A percentile compares a stretch with the other conserved stretches of the same genome.
phyloP scores from a whole-genome alignment of 1,140 invertebrate genomes.

The Danaus melanippus region DNA sequence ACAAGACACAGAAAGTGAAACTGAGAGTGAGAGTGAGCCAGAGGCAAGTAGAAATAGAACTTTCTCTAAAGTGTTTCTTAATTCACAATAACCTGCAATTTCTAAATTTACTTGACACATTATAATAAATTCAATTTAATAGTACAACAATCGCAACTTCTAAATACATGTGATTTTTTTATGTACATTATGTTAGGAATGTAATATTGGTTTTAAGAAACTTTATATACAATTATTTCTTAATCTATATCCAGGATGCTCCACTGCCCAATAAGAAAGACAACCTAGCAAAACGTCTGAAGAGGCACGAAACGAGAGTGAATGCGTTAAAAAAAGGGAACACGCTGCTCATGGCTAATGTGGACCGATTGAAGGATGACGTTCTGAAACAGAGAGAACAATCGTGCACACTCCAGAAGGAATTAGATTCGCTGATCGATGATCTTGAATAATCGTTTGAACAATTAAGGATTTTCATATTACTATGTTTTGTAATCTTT shows the following conservation, averaged over 20 bases:
- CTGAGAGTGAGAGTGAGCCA: slow-evolving; percentile 78
- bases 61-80: too few species aligned
- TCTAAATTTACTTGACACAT: too few species aligned
- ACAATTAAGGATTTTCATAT: neutral
- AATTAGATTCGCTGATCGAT: slow-evolving; percentile 85
- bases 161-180: too few species aligned
- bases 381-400: slow-evolving; percentile 85
- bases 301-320: slow-evolving; percentile 83
- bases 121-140: too few species aligned
- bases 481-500: neutral
- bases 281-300: slow-evolving; percentile 75
- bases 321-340: slow-evolving; percentile 88
- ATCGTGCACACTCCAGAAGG: slow-evolving; percentile 82
- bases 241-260: slow-evolving; percentile 69
- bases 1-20: slow-evolving; percentile 72
- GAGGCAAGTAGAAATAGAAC: slow-evolving; percentile 51
- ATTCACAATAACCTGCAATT: too few species aligned
- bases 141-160: too few species aligned
- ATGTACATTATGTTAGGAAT: too few species aligned
- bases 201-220: too few species aligned
- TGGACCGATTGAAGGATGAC: slow-evolving; percentile 88
- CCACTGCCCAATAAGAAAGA: slow-evolving; percentile 76
- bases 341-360: slow-evolving; percentile 86
- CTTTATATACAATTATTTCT: too few species aligned
- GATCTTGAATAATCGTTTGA: slow-evolving; percentile 71